These are phyloP conservation scores for Craseonycteris thonglongyai DNA, from an alignment of 2,113 vertebrate genomes.

Conservation along the genomic window DNA sequence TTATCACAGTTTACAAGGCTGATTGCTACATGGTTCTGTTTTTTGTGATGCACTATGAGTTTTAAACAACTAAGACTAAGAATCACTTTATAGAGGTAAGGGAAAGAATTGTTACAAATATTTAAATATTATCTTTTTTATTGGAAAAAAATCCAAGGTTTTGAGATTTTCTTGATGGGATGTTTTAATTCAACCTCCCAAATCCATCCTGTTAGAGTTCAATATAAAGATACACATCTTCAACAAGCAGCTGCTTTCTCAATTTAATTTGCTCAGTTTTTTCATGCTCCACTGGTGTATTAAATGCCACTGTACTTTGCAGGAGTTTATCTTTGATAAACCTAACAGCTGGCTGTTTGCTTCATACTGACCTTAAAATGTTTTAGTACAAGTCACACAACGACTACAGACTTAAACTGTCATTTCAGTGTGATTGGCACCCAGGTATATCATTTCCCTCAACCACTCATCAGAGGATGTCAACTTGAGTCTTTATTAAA, in stretches of 20 bases:
- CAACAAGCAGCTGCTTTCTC: constrained; percentile 88
- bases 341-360: constrained; percentile 89
- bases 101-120: constrained; percentile 31
- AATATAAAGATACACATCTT: constrained; percentile 96
- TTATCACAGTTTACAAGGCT: not conserved
- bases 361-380: constrained; percentile 84
- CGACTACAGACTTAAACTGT: constrained; percentile 72
- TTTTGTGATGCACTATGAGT: not conserved
- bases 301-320: constrained; percentile 89
- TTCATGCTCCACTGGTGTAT: constrained; percentile 96
- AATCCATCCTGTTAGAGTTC: constrained; percentile 79
- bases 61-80: constrained; percentile 28
- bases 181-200: constrained; percentile 73
- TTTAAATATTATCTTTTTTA: constrained; percentile 63
- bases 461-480: constrained; percentile 63
- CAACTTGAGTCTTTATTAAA: constrained; percentile 71
- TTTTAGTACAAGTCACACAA: constrained; percentile 74
- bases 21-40: constrained; percentile 26
- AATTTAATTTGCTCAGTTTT: constrained; percentile 93
- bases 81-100: constrained; percentile 37
- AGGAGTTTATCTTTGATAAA: constrained; percentile 93
- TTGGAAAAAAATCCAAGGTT: constrained; percentile 61
- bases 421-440: constrained; percentile 75
- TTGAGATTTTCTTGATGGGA: constrained; percentile 71
- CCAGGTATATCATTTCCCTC: constrained; percentile 61